Conservation (phyloP, 2,797 vertebrate species). For the Acanthurus tractus region DNA sequence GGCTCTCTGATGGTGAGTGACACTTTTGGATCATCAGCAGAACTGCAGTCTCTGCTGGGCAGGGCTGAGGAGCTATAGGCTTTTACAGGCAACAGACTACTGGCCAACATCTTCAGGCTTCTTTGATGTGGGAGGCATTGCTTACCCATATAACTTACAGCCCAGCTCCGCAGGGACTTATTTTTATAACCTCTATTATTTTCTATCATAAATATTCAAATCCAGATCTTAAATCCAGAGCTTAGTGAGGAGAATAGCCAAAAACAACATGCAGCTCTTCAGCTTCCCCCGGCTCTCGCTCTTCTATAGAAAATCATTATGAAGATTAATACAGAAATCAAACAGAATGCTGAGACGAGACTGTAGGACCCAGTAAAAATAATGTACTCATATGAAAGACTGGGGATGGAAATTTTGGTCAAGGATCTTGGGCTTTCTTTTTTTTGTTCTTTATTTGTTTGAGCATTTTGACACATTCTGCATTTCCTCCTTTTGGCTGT, state of each 20-base stretch:
- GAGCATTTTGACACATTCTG: conserved; percentile 86
- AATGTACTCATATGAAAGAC: conserved; percentile 77
- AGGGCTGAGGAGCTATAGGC: conserved; percentile 56
- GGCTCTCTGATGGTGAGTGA: conserved; percentile 30
- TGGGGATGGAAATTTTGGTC: conserved; percentile 78
- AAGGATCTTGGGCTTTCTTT: conserved; percentile 73
- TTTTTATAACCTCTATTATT: conserved; percentile 98
- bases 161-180: conserved; percentile 83
- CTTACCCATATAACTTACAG: conserved; percentile 83
- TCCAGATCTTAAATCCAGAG: conserved; percentile 94
- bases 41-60: conserved; percentile 42
- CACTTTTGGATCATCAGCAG: conserved; percentile 53
- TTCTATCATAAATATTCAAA: conserved; percentile 99
- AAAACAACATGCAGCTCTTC: conserved; percentile 87
- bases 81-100: conserved; percentile 74
- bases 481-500: conserved; percentile 85
- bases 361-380: conserved; percentile 74
- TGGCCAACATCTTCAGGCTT: conserved; percentile 75
- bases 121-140: conserved; percentile 84
- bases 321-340: conserved; percentile 86
- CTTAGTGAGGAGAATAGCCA: conserved; percentile 95
- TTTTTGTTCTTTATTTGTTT: conserved; percentile 85
- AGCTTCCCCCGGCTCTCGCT: conserved; percentile 78
- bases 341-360: conserved; percentile 75
- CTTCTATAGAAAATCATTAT: conserved; percentile 88